Percentiles rank a stretch among this genome's conserved stretches.
Conservation (phyloP, 2,888 invertebrate genomes). For the Standfussiana lucernea region DNA sequence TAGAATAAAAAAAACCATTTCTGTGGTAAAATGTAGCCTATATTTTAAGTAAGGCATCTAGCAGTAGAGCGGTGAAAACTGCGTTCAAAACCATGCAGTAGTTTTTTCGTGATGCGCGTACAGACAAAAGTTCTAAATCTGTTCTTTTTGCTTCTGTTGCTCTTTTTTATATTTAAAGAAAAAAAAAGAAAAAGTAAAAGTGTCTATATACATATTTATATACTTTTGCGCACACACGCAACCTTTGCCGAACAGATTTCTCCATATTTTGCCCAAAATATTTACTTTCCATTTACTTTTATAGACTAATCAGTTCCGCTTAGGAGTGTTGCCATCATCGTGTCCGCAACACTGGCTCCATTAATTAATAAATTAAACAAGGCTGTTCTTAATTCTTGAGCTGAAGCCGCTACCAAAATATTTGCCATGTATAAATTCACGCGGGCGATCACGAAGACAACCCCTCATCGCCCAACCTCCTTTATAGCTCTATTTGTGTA, state of each 20-base stretch:
- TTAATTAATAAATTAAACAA: slow-evolving; percentile 91
- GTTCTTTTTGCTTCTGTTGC: too few relatives aligned
- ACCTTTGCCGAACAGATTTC: neutral
- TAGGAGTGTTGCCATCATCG: slow-evolving; percentile 73
- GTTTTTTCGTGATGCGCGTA: too few relatives aligned
- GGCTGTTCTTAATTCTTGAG: slow-evolving; percentile 86
- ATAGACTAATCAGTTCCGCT: slow-evolving; percentile 72
- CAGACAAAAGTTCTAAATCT: too few relatives aligned
- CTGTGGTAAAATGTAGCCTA: too few relatives aligned
- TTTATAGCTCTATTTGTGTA: slow-evolving; percentile 93
- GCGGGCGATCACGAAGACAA: slow-evolving; percentile 89
- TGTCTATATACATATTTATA: too few relatives aligned
- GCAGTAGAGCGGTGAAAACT: too few relatives aligned
- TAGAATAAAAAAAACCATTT: too few relatives aligned
- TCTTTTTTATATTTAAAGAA: too few relatives aligned
- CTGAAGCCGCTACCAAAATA: slow-evolving; percentile 88
- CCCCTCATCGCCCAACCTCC: slow-evolving; percentile 89
- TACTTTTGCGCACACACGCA: slow-evolving; percentile 5
- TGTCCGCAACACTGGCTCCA: slow-evolving; percentile 85
- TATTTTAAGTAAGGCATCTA: too few relatives aligned
- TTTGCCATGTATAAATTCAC: slow-evolving; percentile 90
- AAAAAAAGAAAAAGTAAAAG: too few relatives aligned
- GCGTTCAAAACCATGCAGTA: too few relatives aligned
- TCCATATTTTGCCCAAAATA: neutral
- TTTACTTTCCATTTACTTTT: slow-evolving; percentile 6